Base-by-base conservation (phyloP, 2,113 vertebrate species). In the Struthio camelus region DNA sequence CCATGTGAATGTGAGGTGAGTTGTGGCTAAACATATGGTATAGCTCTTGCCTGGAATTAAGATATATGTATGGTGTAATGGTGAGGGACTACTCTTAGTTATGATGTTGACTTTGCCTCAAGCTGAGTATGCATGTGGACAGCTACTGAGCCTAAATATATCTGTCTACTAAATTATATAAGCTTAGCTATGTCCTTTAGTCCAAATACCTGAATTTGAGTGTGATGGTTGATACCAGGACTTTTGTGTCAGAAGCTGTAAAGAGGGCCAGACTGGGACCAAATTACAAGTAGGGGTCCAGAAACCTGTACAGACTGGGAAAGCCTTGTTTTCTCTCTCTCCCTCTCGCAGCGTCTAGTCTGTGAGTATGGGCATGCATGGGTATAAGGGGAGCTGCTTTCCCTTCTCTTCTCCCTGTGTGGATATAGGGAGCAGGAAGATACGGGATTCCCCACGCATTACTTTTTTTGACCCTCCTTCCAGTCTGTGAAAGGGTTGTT, bases 361-460 rank as follows among this genome's bases (percentile, higher is more conserved):
- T 18, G 6, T 54, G 34, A 1, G 0, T 76, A 4, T 22, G 16
- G 7, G 22, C 19, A 59, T 59, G 87, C 9, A 2, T 8, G 30
- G 67, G 8, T 73, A 14, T 27, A 79, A 67, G 22, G 19, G 4
- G 8, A 8, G 6, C 5, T 34, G 2, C 6, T 69, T 76, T 66
- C 17, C 28, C 1, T 81, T 5, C 7, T 70, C 32, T 62, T 23
- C 6, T 77, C 30, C 76, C 30, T 24, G 2, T 2, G 0, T 40
- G 7, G 3, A 1, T 51, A 3, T 5, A 40, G 34, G 30, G 14
- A 30, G 3, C 58, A 13, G 5, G 4, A 19, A 5, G 7, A 51
- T 17, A 48, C 1, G 7, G 12, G 1, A 1, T 44, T n/a, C 18
- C 15, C 25, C 30, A 14, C 69, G 20, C 17, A 25, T 38, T 14